phyloP scores from a whole-genome alignment of 2,113 vertebrate species.

The Coptodon bakossiorum region DNA sequence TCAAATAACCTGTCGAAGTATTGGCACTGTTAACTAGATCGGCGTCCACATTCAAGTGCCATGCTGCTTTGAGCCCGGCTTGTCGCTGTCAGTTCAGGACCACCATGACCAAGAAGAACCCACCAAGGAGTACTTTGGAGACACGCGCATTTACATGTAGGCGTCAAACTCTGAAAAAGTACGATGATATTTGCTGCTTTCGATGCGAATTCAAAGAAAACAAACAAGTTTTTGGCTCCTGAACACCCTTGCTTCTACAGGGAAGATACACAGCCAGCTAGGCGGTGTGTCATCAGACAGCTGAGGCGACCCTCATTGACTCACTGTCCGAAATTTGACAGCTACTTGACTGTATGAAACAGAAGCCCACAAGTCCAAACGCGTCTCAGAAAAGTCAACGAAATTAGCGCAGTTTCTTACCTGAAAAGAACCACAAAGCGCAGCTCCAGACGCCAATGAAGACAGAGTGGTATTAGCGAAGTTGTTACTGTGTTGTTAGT shows the following conservation, averaged over 20 bases:
- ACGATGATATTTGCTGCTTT: neutral
- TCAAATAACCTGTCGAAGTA: neutral
- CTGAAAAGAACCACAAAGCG: conserved; percentile 27
- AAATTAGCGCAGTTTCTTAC: conserved; percentile 48
- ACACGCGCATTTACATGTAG: neutral
- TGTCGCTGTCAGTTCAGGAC: conserved; percentile 75
- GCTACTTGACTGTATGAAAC: conserved; percentile 40
- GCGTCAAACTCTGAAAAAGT: neutral
- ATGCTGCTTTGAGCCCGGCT: neutral
- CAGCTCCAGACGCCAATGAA: neutral
- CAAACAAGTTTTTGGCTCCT: conserved; percentile 23
- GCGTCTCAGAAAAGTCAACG: neutral
- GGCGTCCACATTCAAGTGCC: neutral
- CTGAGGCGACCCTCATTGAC: conserved; percentile 42
- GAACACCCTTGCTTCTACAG: neutral
- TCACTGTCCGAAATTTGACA: conserved; percentile 59
- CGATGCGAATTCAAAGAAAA: neutral
- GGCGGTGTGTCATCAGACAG: conserved; percentile 57
- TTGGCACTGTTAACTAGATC: neutral
- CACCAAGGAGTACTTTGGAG: neutral
- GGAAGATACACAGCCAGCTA: neutral
- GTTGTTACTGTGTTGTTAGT: conserved; percentile 65
- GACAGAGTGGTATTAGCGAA: conserved; percentile 52
- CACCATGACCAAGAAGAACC: conserved; percentile 29
- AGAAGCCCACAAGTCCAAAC: neutral